These are phyloP conservation scores for Euschistus heros DNA, from an alignment of 1,140 invertebrate genomes.

Conservation along the genomic window DNA sequence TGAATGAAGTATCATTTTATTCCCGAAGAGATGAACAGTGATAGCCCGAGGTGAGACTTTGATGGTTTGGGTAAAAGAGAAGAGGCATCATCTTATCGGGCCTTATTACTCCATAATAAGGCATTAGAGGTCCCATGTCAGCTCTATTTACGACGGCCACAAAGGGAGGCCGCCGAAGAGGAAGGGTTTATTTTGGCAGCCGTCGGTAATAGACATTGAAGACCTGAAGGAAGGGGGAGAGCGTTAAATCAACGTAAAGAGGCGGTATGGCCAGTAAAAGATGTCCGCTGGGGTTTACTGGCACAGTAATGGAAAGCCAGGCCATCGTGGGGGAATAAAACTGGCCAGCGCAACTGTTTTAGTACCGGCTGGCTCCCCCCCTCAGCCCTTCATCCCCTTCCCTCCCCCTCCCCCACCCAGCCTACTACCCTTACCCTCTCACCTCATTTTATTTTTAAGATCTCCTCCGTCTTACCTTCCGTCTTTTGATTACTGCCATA, in stretches of 20 bases:
- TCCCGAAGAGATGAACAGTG: too few species aligned
- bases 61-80: too few species aligned
- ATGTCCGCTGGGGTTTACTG: slow-evolving; percentile 21
- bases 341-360: slow-evolving; percentile 23
- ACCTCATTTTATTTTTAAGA: background rate
- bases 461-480: too few species aligned
- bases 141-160: too few species aligned
- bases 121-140: too few species aligned
- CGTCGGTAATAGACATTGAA: background rate
- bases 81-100: too few species aligned
- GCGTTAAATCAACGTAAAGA: slow-evolving; percentile 24
- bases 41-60: too few species aligned
- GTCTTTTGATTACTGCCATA: too few species aligned
- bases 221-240: background rate
- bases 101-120: too few species aligned
- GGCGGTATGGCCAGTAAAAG: slow-evolving; percentile 25
- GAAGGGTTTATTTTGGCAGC: background rate
- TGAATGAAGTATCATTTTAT: too few species aligned
- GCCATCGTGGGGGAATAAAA: slow-evolving; percentile 15
- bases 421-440: slow-evolving; percentile 2
- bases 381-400: background rate
- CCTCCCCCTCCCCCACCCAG: background rate
- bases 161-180: background rate
- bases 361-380: slow-evolving; percentile 6
- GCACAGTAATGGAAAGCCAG: slow-evolving; percentile 27